A percentile compares a stretch with the other conserved stretches of the same genome.
Evolutionary conservation across 2,888 invertebrate genomes (phyloP).

Genomic region (Neocrepidodera transversa): DNA sequence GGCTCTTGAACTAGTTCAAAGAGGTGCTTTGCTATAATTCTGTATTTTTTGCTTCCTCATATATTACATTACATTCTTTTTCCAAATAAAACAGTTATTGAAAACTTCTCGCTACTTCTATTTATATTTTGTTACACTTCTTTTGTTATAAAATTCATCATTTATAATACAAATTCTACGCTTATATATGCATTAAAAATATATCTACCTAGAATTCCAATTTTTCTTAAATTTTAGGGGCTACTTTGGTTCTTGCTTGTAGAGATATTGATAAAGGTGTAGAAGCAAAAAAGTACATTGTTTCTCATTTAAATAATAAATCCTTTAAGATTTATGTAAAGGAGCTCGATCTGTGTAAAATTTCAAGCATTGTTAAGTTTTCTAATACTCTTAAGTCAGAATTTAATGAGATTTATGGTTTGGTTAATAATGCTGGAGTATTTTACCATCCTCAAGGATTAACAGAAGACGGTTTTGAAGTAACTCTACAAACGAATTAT

Average conservation of each 20-base stretch:
- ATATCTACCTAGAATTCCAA: too few species aligned
- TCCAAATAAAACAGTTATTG: too few species aligned
- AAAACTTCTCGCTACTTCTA: too few species aligned
- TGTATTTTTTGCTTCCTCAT: too few species aligned
- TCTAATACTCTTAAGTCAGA: slow-evolving; percentile 52
- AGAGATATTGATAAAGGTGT: slow-evolving; percentile 61
- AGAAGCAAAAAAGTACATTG: slow-evolving; percentile 59
- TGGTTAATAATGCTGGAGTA: slow-evolving; percentile 66
- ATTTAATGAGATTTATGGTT: slow-evolving; percentile 57
- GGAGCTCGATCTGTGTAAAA: slow-evolving; percentile 56
- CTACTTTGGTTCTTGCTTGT: slow-evolving; percentile 65
- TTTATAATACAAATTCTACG: background rate
- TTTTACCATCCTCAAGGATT: slow-evolving; percentile 62
- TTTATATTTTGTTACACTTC: too few species aligned
- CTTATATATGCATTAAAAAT: too few species aligned
- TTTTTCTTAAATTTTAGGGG: too few species aligned
- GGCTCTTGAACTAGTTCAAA: slow-evolving; percentile 62
- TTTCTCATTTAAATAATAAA: slow-evolving; percentile 44
- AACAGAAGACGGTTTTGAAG: slow-evolving; percentile 64
- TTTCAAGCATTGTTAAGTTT: slow-evolving; percentile 57
- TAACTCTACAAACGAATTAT: slow-evolving; percentile 66
- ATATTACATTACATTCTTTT: too few species aligned
- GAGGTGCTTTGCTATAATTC: slow-evolving; percentile 58
- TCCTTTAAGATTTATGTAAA: slow-evolving; percentile 52
- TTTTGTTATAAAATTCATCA: too few species aligned